Conservation (phyloP, 2,888 invertebrate species). For the Zootermopsis nevadensis region DNA sequence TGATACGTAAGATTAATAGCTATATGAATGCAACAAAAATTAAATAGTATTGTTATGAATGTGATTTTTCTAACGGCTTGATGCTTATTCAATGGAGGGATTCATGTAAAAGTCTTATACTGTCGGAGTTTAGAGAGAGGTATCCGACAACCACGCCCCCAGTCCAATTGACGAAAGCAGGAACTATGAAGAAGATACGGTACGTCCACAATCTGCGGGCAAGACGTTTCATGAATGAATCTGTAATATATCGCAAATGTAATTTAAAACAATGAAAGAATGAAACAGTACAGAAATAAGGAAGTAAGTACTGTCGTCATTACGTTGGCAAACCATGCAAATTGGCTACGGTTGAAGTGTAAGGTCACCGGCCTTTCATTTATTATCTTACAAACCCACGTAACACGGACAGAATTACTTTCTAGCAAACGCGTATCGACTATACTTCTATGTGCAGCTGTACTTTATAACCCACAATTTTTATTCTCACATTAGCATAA, state of each 20-base stretch:
- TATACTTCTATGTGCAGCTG: too few relatives aligned
- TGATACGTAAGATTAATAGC: too few relatives aligned
- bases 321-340: not conserved
- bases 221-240: not conserved
- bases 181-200: not conserved
- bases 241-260: not conserved
- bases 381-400: not conserved
- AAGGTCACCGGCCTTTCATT: slow-evolving; percentile 12
- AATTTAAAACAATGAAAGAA: not conserved
- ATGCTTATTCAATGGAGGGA: not conserved
- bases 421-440: too few relatives aligned
- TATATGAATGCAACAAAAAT: not conserved
- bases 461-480: too few relatives aligned
- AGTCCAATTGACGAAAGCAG: not conserved
- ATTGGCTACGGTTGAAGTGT: not conserved
- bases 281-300: not conserved
- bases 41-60: not conserved
- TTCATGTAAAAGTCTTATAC: not conserved
- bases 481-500: too few relatives aligned
- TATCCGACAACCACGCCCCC: not conserved
- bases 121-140: not conserved
- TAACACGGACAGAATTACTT: not conserved
- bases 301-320: not conserved
- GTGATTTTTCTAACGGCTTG: not conserved
- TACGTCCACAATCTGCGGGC: not conserved